phyloP scores from a whole-genome alignment of 37 sponge, comb jelly and placozoan species.

The Agelas oroides region DNA sequence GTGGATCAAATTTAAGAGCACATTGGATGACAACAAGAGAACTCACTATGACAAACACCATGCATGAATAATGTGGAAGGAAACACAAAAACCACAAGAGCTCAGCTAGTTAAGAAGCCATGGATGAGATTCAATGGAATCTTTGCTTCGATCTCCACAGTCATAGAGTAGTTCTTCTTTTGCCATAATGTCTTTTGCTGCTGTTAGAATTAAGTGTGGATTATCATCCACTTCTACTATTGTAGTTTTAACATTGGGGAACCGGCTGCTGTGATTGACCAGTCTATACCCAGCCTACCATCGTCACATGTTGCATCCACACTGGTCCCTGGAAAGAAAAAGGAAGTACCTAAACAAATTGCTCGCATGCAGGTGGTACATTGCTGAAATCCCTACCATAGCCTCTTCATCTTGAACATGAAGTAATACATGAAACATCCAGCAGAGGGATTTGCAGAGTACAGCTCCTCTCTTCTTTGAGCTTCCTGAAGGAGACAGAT shows the following conservation, averaged over 20 bases:
- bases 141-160: slow-evolving; percentile 50
- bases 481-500: slow-evolving; percentile 75
- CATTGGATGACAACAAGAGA: too few relatives aligned
- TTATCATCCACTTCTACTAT: slow-evolving; percentile 6
- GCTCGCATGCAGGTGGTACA: too few relatives aligned
- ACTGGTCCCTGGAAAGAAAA: too few relatives aligned
- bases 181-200: slow-evolving; percentile 27
- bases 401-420: slow-evolving; percentile 52
- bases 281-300: slow-evolving; percentile 36
- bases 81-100: too few relatives aligned
- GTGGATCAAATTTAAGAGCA: too few relatives aligned
- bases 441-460: slow-evolving; percentile 46
- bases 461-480: slow-evolving; percentile 62
- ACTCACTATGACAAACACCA: not conserved
- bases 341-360: too few relatives aligned
- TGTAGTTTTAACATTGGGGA: slow-evolving; percentile 13
- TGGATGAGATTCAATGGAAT: slow-evolving; percentile 48
- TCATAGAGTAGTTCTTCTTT: slow-evolving; percentile 64
- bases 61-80: not conserved
- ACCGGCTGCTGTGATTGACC: slow-evolving; percentile 44
- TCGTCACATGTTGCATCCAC: slow-evolving; percentile 57
- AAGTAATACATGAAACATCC: slow-evolving; percentile 97
- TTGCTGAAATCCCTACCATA: too few relatives aligned
- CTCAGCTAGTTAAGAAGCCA: slow-evolving; percentile 45
- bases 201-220: slow-evolving; percentile 28